Conservation (phyloP, 2,113 vertebrate genomes). For the Upupa epops region DNA sequence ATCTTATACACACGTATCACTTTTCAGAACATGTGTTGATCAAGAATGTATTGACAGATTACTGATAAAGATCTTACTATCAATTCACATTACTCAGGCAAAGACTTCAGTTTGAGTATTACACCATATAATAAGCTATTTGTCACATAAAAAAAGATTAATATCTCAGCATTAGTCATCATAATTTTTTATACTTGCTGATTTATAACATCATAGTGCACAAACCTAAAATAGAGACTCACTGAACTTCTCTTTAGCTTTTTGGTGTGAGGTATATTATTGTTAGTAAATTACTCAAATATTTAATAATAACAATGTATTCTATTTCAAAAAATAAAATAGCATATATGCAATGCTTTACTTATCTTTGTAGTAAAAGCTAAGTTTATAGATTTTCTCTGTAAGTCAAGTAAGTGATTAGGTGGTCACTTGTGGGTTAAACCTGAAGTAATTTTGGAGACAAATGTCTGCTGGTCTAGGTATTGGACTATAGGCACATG, state of each 20-base stretch:
- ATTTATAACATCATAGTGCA: background rate
- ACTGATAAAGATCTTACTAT: background rate
- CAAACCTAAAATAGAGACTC: background rate
- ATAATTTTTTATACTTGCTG: background rate
- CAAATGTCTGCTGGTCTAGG: background rate
- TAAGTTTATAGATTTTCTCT: background rate
- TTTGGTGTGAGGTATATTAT: background rate
- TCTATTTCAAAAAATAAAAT: background rate
- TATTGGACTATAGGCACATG: background rate
- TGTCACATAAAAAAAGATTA: background rate
- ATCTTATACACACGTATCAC: background rate
- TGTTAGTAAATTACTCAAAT: background rate
- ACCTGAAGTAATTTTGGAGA: background rate
- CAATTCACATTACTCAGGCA: background rate
- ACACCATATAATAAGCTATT: background rate
- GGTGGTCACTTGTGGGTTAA: background rate
- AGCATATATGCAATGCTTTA: background rate
- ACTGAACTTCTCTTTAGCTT: background rate
- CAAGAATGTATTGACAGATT: background rate
- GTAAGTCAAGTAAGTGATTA: background rate
- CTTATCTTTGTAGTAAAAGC: background rate
- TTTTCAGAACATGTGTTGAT: background rate
- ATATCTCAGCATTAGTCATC: background rate
- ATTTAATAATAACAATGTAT: background rate
- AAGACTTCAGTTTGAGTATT: background rate